phyloP scores from a whole-genome alignment of 2,888 invertebrate genomes.

The Eledone cirrhosa region DNA sequence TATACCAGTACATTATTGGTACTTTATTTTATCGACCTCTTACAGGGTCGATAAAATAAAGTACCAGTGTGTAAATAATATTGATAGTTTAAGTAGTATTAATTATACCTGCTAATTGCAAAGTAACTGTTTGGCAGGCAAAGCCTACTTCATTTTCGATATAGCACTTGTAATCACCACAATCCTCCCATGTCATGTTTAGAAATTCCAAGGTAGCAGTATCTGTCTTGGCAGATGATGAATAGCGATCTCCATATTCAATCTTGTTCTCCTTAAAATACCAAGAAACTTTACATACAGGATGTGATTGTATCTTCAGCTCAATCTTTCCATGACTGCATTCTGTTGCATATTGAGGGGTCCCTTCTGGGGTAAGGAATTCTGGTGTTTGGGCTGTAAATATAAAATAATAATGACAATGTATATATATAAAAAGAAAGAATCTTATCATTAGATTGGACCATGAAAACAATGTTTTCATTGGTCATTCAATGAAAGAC shows the following conservation, averaged over 20 bases:
- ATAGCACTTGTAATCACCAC: slow-evolving; percentile 92
- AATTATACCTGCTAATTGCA: slow-evolving; percentile 77
- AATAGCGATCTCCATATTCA: slow-evolving; percentile 78
- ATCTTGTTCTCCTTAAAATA: slow-evolving; percentile 80
- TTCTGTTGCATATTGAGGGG: slow-evolving; percentile 90
- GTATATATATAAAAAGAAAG: no score
- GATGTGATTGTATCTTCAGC: slow-evolving; percentile 96
- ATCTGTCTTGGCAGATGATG: slow-evolving; percentile 86
- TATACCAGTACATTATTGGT: no score
- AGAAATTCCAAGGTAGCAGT: slow-evolving; percentile 64
- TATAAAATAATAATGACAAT: no score
- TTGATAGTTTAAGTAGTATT: neutral
- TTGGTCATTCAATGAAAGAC: no score
- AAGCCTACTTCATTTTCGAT: slow-evolving; percentile 94
- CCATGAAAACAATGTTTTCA: no score
- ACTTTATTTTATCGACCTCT: no score
- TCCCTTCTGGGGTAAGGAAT: slow-evolving; percentile 74
- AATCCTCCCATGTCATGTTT: slow-evolving; percentile 76
- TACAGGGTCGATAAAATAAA: no score
- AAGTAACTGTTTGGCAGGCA: slow-evolving; percentile 84
- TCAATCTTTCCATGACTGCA: slow-evolving; percentile 88
- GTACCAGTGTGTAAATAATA: slow-evolving; percentile 12
- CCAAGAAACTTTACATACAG: slow-evolving; percentile 91
- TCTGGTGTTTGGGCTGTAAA: slow-evolving; percentile 40
- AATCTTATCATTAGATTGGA: no score